These are phyloP conservation scores for Propithecus perrieri DNA, from an alignment of 2,797 vertebrate genomes.

Conservation along the genomic window DNA sequence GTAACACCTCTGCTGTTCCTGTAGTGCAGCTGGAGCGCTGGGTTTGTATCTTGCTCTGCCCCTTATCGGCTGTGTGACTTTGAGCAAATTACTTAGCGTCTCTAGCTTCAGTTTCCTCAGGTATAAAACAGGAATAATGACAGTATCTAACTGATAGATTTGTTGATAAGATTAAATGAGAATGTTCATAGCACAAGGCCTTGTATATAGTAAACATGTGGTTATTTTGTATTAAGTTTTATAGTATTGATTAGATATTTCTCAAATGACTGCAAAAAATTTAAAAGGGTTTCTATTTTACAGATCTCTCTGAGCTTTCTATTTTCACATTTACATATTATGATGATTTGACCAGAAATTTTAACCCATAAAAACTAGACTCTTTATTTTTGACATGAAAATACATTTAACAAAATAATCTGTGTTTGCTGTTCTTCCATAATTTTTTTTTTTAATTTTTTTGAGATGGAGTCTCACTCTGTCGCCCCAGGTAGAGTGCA, in stretches of 20 bases:
- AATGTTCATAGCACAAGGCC: background rate
- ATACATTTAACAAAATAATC: background rate
- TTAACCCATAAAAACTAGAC: background rate
- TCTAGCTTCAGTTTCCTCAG: background rate
- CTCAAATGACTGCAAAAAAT: background rate
- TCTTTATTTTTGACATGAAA: constrained; percentile 32
- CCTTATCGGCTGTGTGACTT: background rate
- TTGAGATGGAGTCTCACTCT: background rate
- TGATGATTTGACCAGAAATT: background rate
- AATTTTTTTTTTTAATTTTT: background rate
- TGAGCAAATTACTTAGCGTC: background rate
- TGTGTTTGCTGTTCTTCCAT: background rate
- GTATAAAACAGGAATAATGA: background rate
- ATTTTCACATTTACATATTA: background rate
- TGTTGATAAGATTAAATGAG: background rate
- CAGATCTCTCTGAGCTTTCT: background rate
- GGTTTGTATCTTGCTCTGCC: rapidly evolving
- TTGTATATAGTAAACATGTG: background rate
- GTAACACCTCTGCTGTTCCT: background rate
- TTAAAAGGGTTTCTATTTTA: background rate
- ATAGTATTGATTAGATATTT: background rate
- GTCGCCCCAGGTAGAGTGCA: background rate
- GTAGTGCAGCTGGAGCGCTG: background rate
- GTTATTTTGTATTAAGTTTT: background rate
- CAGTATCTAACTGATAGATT: background rate